These are phyloP conservation scores for Martes martes DNA, from an alignment of 2,113 vertebrate genomes.

Conservation along the genomic window DNA sequence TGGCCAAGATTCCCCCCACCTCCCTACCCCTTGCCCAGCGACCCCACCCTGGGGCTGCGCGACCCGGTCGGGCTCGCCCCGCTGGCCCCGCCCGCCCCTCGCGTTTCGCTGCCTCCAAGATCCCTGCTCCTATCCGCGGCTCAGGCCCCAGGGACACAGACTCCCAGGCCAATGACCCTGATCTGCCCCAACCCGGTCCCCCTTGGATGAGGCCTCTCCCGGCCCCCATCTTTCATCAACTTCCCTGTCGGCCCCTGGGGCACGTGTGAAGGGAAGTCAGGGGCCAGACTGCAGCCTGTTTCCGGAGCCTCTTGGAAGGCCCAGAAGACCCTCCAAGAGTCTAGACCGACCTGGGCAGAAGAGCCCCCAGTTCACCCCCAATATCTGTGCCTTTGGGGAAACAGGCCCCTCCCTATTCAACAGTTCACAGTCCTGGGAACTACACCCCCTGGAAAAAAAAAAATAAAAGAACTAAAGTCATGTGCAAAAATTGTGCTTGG, in stretches of 20 bases:
- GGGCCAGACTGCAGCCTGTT: not conserved
- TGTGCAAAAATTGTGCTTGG: slow-evolving; percentile 47
- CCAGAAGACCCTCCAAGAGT: not conserved
- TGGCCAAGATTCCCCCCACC: not conserved
- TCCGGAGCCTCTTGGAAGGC: slow-evolving; percentile 16
- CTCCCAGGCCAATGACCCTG: not conserved
- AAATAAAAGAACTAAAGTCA: slow-evolving; percentile 56
- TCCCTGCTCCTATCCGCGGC: not conserved
- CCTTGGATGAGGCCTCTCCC: not conserved
- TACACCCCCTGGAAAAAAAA: not conserved
- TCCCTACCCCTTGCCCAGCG: not conserved
- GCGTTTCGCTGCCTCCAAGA: not conserved
- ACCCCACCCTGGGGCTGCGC: slow-evolving; percentile 59
- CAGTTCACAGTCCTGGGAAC: slow-evolving; percentile 14
- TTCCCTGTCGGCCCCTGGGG: not conserved
- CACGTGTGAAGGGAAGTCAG: not conserved
- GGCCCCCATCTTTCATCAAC: not conserved
- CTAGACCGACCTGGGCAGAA: not conserved
- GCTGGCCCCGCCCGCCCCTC: not conserved
- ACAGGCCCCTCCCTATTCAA: not conserved
- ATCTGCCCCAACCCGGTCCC: not conserved
- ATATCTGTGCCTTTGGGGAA: not conserved
- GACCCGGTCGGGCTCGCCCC: not conserved
- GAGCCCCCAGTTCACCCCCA: not conserved
- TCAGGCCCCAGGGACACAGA: not conserved